Base-by-base conservation (phyloP, 1,140 invertebrate species). In the Antheraea pernyi region DNA sequence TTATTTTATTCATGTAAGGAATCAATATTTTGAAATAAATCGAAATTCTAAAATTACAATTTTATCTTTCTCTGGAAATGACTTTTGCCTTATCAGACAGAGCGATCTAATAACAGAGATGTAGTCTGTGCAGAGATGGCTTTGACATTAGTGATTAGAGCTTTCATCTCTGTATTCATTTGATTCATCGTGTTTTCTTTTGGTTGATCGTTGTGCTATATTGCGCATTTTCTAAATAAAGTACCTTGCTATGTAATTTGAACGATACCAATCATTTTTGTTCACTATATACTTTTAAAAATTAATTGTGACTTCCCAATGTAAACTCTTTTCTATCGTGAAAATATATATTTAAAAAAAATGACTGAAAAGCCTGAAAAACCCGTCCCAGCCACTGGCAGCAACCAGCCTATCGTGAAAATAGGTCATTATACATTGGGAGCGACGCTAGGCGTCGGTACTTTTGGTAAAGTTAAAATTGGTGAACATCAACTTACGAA, bases 401-500 rank as follows among this genome's bases (percentile, higher is more conserved):
- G 92, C 77, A 88, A 89, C 30, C 96, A 96, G 80, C 97, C 97
- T 60, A 95, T 97, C 71, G 97, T 98, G 4, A 98, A 98, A 91
- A 98, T 98, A 85, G 98, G 98, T 0, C 97, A 98, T 88, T 98
- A 99, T 85, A 96, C 97, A 36, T 91, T 99, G 39, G 98, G 98
- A 16, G 95, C 96, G 75, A 99, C 98, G 6, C 93, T 99, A 22
- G 98, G 98, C 42, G 96, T 98, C 59, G 98, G 98, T 10, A 98
- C 98, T 11, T 98, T 99, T 93, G 98, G 98, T 59, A 99, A 99
- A 94, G 98, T 99, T 6, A 99, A 99, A 94, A 98, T 99, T 88
- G 99, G 99, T 6, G 98, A 98, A 87, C 99, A 99, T 93, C 97
- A 99, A 77, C 92, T 99, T 36, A 99, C 99, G 8, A 98, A 97